Evolutionary conservation across 1,140 invertebrate genomes (phyloP).

Genomic region (Hormaphis cornu): DNA sequence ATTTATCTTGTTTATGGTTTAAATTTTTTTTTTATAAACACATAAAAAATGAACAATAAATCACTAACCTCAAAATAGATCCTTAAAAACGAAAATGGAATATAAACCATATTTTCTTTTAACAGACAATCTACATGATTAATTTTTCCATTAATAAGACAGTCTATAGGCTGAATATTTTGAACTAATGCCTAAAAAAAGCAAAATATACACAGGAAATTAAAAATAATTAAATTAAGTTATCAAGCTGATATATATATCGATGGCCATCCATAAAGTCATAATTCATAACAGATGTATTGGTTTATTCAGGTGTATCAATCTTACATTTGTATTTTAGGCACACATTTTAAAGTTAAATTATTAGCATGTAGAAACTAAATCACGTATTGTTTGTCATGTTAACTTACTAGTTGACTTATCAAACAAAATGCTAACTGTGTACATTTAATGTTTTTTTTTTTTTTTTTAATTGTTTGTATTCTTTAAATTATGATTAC

Average conservation of each 20-base stretch:
- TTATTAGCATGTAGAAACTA: no score
- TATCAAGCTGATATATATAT: not conserved
- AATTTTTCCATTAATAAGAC: constrained; percentile 12
- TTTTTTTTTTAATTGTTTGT: not conserved
- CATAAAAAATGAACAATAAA: not conserved
- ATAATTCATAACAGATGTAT: no score
- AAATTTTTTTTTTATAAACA: no score
- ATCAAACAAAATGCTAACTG: no score
- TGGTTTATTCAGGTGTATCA: no score
- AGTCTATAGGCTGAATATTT: constrained; percentile 7
- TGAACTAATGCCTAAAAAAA: not conserved
- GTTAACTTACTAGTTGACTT: no score
- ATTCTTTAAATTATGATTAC: not conserved
- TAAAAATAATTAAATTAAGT: not conserved
- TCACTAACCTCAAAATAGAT: constrained; percentile 26
- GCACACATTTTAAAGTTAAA: no score
- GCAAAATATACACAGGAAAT: not conserved
- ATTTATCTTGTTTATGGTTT: not conserved
- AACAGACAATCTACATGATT: constrained; percentile 14
- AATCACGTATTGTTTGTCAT: no score
- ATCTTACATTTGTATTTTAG: no score
- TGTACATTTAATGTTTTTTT: no score
- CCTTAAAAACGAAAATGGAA: constrained; percentile 23
- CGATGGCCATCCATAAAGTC: no score
- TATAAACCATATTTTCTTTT: not conserved